phyloP scores from a whole-genome alignment of 1,140 invertebrate species.

The Drosophila nigromelanica region DNA sequence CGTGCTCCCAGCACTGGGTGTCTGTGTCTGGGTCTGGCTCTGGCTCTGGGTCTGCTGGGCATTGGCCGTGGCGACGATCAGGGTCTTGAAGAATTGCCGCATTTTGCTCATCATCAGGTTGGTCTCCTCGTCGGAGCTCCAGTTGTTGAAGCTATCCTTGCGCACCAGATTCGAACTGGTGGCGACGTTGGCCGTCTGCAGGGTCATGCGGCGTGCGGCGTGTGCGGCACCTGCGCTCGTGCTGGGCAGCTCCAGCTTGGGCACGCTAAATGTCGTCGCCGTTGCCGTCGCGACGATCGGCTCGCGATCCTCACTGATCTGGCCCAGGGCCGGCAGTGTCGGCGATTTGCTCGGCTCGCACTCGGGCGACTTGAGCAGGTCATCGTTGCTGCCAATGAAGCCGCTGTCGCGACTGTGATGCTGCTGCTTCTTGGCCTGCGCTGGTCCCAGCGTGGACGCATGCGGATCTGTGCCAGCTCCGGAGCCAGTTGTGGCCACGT shows the following conservation, averaged over 20 bases:
- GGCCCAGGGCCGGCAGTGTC: constrained; percentile 55
- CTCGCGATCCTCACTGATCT: constrained; percentile 82
- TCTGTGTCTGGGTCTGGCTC: constrained; percentile 84
- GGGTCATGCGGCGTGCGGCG: neutral
- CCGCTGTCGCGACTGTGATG: constrained; percentile 92
- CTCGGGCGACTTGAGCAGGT: constrained; percentile 89
- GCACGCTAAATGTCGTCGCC: constrained; percentile 48
- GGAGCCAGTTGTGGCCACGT: constrained; percentile 64
- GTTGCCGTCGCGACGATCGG: constrained; percentile 19
- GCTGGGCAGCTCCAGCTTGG: constrained; percentile 63
- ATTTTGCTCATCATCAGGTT: constrained; percentile 98
- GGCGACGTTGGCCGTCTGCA: constrained; percentile 83
- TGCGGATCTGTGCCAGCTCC: constrained; percentile 69
- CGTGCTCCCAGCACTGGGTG: constrained; percentile 68
- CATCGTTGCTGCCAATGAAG: constrained; percentile 94
- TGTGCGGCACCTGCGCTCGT: constrained; percentile 40
- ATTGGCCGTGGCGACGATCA: constrained; percentile 89
- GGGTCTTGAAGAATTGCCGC: constrained; percentile 95
- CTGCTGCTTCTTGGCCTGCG: constrained; percentile 78
- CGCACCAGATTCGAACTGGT: constrained; percentile 85
- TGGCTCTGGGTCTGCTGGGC: constrained; percentile 81
- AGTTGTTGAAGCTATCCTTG: constrained; percentile 96
- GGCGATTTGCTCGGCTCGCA: constrained; percentile 80
- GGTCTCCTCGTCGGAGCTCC: constrained; percentile 96
- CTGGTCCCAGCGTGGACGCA: constrained; percentile 57